Evolutionary conservation across 2,797 vertebrate species (phyloP).

Genomic region (Pseudochirops cupreus): DNA sequence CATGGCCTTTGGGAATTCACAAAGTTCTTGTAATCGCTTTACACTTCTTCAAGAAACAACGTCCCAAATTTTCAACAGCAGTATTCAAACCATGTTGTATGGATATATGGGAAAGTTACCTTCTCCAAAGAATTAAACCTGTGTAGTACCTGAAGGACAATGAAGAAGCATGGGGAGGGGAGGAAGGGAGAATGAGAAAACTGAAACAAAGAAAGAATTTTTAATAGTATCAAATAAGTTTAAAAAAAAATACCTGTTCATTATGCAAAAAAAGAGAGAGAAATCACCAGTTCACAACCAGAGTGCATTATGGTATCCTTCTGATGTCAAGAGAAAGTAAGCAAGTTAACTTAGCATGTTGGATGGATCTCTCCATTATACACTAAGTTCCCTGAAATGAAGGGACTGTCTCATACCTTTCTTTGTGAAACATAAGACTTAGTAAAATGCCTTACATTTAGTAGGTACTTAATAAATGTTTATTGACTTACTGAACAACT

Average conservation of each 20-base stretch:
- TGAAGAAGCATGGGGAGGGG: background rate
- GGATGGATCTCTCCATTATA: background rate
- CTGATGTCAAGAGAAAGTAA: background rate
- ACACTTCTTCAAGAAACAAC: background rate
- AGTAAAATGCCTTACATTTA: background rate
- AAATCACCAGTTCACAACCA: background rate
- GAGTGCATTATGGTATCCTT: background rate
- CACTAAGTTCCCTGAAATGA: background rate
- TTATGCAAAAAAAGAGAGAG: background rate
- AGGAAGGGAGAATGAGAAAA: background rate
- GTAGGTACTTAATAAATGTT: background rate
- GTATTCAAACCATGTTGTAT: background rate
- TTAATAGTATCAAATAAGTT: background rate
- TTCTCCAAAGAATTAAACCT: background rate
- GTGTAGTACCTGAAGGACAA: background rate
- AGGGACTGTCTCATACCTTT: background rate
- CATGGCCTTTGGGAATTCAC: background rate
- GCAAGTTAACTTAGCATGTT: background rate
- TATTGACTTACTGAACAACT: background rate
- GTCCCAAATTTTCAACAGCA: background rate
- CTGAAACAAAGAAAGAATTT: background rate
- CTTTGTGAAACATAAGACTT: background rate
- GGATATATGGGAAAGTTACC: background rate
- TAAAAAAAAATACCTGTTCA: background rate
- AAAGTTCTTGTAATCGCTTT: background rate